Base-by-base conservation (phyloP, 2,797 vertebrate genomes). In the Taenioides sp. region DNA sequence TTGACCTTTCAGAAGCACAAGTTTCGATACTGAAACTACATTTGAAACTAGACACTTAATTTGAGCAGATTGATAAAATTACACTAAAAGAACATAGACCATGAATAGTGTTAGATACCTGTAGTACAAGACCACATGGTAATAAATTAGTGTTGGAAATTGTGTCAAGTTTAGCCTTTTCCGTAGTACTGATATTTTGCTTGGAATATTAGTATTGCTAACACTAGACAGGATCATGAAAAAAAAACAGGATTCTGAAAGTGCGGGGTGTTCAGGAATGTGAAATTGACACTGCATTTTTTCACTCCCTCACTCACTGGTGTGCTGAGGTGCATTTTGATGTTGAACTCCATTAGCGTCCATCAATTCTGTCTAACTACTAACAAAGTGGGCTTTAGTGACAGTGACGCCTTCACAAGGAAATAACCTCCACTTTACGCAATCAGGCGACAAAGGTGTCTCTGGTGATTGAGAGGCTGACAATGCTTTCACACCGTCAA, bases 341-440 rank as follows among this genome's bases (percentile, higher is more conserved):
- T 43, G 16, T 59, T 40, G 68, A 65, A 65, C 60, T 69, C 28
- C 71, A 27, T 65, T 23, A 74, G 54, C 14, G 28, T 55, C 49
- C 27, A 43, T 66, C 54, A 67, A 31, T 25, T 43, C 22, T 59
- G 65, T 69, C 25, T 60, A 57, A 47, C 14, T 4, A 62, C 16
- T 14, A 25, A 69, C 55, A 31, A 9, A 49, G 23, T 72, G 55
- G 55, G 65, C n/a, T 17, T 61, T 20, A 60, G 37, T 12, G 43
- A n/a, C 27, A 50, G 47, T 23, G 22, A 31, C 2, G 34, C 65
- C 43, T 27, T 80, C 65, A 66, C 70, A 74, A 68, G 70, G 77
- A 80, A 79, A 87, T 69, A 82, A 82, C 74, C 72, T 84, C 82
- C 74, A 59, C 71, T 80, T 75, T 43, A 66, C 0, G 10, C 78